Percentiles rank a stretch among this genome's conserved stretches.
Conservation (phyloP, 53 echinoderm and acorn worm genomes). For the Arbacia lixula region DNA sequence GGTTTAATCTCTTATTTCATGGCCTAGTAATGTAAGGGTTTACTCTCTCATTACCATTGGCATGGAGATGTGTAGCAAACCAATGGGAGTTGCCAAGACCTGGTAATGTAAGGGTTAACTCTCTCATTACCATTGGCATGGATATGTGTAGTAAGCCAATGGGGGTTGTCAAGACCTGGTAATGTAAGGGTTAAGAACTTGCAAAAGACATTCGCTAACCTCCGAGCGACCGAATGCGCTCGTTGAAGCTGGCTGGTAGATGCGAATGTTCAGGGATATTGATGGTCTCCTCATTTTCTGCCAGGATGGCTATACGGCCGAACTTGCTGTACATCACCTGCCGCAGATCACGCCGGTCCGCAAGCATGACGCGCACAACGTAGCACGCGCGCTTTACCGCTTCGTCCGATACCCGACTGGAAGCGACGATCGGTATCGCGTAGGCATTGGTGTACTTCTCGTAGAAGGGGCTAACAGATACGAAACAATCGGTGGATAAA, state of each 20-base stretch:
- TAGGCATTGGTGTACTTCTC: conserved; percentile 89
- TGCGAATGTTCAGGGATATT: conserved; percentile 86
- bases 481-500: no score
- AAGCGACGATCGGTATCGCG: conserved; percentile 86
- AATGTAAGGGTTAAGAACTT: no score
- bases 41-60: no score
- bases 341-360: conserved; percentile 78
- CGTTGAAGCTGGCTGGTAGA: conserved; percentile 65
- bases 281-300: conserved; percentile 70
- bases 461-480: conserved; percentile 64
- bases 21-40: no score
- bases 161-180: no score
- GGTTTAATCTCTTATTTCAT: no score
- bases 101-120: no score
- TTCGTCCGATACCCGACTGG: conserved; percentile 68
- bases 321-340: conserved; percentile 78
- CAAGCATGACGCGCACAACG: conserved; percentile 80
- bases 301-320: conserved; percentile 79
- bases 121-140: no score
- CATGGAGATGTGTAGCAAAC: no score
- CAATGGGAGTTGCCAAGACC: no score
- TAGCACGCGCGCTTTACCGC: conserved; percentile 93
- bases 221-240: conserved; percentile 82
- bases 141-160: no score
- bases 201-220: conserved; percentile 21